Evolutionary conservation across 64 coral and sea anemone genomes (phyloP), one percentile per base, ranked within the genome.

Genomic region (Cladopsammia gracilis): DNA sequence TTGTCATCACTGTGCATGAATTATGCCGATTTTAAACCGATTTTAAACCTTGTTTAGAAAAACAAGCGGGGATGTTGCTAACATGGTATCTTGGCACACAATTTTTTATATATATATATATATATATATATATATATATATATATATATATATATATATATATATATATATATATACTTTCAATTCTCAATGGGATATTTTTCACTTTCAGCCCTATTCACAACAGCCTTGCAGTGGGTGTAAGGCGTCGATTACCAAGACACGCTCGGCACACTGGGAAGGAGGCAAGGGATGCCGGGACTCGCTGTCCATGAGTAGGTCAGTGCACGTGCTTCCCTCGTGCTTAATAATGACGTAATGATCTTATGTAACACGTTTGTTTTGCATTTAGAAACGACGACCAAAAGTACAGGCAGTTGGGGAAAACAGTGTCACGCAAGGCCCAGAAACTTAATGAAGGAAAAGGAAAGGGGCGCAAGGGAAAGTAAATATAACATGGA

Each of bases 251-350:
- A 70, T 93, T 57, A 99, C 94, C 20, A 93, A 91, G 75, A 72
- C 94, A 65, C 95, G 68, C 16, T 76, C 97, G 23, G 68, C 94
- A 42, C 97, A 99, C 52, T 99, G 97, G 97, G 97, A 99, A 61
- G 97, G 97, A 20, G 97, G 97, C 48, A 99, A 93, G 75, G 97
- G 97, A 89, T 99, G 97, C 66, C 94, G 97, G 45, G 90, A 99
- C 54, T 96, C 77, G 60, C 42, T 83, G 4, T 23, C 73, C 20
- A 99, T 99, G 97, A 96, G 94, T 73, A 96, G 94, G 97, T 99
- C 16, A 73, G 80, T 79, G 19, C 4, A 18, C 11, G 24, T 58
- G 2, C 11, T 50, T 71, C 10, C 23, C 5, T 2, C n/a, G 18
- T 60, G 62, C 7, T 57, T 74, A 6, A 45, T 71, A 3, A 16